Conservation (phyloP, 2,888 invertebrate species). For the Philereme vetulata region DNA sequence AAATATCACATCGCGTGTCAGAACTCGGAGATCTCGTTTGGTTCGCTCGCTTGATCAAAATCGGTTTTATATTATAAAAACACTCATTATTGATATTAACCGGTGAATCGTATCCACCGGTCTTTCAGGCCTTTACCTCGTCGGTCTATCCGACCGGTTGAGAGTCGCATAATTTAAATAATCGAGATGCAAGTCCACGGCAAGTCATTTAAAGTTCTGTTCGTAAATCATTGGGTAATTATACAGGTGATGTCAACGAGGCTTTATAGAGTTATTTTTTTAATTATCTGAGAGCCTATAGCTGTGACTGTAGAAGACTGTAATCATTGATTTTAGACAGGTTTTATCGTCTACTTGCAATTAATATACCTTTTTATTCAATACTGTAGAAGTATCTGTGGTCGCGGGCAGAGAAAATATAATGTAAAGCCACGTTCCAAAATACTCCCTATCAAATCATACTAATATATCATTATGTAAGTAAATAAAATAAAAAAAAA, state of each 20-base stretch:
- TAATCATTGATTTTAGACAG: not conserved
- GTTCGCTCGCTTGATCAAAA: not conserved
- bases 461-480: no score
- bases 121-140: not conserved
- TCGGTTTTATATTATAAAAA: slow-evolving; percentile 6
- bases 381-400: no score
- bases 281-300: not conserved
- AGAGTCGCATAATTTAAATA: slow-evolving; percentile 32
- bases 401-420: no score
- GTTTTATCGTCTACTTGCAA: no score
- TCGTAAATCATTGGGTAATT: slow-evolving; percentile 19
- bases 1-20: no score
- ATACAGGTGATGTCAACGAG: slow-evolving; percentile 10
- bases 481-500: no score
- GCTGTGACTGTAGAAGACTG: not conserved
- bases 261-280: slow-evolving; percentile 7
- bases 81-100: slow-evolving; percentile 9
- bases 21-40: no score
- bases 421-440: no score
- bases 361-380: no score
- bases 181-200: slow-evolving; percentile 26
- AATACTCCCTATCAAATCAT: no score
- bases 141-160: slow-evolving; percentile 24
- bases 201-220: slow-evolving; percentile 20
- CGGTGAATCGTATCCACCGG: not conserved